Evolutionary conservation across 2,797 vertebrate genomes (phyloP), one percentile per base, ranked within the genome.

Genomic region (Phylloscopus collybita): DNA sequence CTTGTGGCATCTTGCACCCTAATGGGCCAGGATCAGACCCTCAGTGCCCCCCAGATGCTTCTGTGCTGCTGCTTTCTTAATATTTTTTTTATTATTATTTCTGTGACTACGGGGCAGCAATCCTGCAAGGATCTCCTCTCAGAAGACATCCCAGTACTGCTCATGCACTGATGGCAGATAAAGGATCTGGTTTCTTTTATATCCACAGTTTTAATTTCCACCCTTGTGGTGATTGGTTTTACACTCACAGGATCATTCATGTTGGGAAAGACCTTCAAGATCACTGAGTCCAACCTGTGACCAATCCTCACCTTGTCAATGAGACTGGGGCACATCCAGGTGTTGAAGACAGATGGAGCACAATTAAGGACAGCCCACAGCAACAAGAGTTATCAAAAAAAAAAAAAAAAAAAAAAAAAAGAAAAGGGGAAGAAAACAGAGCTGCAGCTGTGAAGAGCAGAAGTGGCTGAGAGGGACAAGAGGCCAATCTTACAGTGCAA

Each of bases 1-100:
- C 3, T 0, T 12, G 2, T 2, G 5, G 20, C 47, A 61, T 38
- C 30, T n/a, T 32, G 19, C 54, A 51, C 29, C 0, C 0, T 7
- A 30, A 40, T 1, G 2, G 27, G 42, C 16, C 11, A 51, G 54
- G 34, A 65, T 53, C n/a, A 73, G 83, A 38, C 38, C 20, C 66
- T 60, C 69, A 36, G 34, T 19, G 11, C 10, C 32, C 12, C 29
- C 12, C 45, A 34, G 17, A 21, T 59, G 29, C 20, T 74, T 59
- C 42, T 72, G 34, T 25, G 27, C 34, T 47, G 19, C 40, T 54
- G 40, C 36, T 47, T 79, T 60, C 45, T 40, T 36, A 15, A n/a
- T 69, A 51, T 29, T 25, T 40, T 40, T 40, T 40, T 40, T 40
- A 14, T 40, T 40, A 14, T 40, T 40, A 38, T 89, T 72, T 53